phyloP scores from a whole-genome alignment of 2,888 invertebrate genomes.

The Sinotaia quadrata region DNA sequence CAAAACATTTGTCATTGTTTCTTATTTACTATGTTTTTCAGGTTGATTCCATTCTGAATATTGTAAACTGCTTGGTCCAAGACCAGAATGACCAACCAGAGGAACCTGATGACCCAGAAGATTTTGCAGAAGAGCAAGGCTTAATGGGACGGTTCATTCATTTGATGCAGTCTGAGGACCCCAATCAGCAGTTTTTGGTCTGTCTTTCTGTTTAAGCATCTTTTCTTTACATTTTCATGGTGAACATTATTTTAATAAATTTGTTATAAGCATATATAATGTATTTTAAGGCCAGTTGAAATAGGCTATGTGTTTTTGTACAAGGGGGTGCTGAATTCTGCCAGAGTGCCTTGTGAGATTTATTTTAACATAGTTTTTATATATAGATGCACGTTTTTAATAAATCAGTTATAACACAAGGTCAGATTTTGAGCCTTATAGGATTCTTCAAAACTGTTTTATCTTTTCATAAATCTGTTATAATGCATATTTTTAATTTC shows the following conservation, averaged over 20 bases:
- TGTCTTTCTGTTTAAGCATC: constrained; percentile 22
- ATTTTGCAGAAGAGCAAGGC: constrained; percentile 95
- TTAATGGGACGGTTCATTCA: constrained; percentile 81
- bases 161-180: constrained; percentile 72
- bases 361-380: no score
- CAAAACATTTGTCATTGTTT: no score
- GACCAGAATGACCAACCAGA: constrained; percentile 76
- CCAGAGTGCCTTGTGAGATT: no score
- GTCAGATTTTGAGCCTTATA: no score
- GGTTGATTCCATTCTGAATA: constrained; percentile 83
- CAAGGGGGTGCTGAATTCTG: no score
- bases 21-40: constrained; percentile 63
- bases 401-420: no score
- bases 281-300: not conserved
- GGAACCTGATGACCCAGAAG: constrained; percentile 86
- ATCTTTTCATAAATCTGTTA: no score
- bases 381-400: no score
- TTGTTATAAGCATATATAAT: not conserved
- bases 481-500: no score
- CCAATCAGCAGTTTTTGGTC: constrained; percentile 77
- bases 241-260: not conserved
- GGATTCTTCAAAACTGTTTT: no score
- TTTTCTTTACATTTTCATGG: not conserved
- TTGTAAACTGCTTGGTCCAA: constrained; percentile 88
- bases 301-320: no score